phyloP scores from a whole-genome alignment of 2,888 invertebrate genomes.

The Andricus curvator region DNA sequence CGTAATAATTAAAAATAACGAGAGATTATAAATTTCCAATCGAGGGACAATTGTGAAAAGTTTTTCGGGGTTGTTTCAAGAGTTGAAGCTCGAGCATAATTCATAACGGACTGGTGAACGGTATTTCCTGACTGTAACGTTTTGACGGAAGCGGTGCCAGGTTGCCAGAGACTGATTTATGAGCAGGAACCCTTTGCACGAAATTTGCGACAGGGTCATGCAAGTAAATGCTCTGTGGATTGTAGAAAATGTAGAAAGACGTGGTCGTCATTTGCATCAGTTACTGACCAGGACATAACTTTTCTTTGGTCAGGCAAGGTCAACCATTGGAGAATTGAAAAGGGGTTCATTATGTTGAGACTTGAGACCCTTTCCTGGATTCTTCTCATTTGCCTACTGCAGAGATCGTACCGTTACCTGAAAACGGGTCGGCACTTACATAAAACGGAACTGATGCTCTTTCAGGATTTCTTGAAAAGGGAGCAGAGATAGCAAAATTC shows the following conservation, averaged over 20 bases:
- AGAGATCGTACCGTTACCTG: neutral
- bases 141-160: constrained; percentile 55
- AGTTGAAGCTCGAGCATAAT: constrained; percentile 18
- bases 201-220: constrained; percentile 69
- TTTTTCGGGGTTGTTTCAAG: constrained; percentile 11
- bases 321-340: constrained; percentile 48
- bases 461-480: neutral
- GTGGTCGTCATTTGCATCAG: constrained; percentile 54
- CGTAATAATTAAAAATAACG: constrained; percentile 1
- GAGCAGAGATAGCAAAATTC: neutral
- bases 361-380: constrained; percentile 3
- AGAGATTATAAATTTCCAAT: constrained; percentile 5
- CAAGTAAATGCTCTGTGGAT: constrained; percentile 55
- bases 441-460: neutral
- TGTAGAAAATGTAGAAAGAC: constrained; percentile 52
- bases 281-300: constrained; percentile 52
- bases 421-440: constrained; percentile 10
- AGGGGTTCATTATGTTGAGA: constrained; percentile 49
- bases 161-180: constrained; percentile 67
- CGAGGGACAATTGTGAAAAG: constrained; percentile 13
- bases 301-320: constrained; percentile 46
- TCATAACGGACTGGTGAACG: constrained; percentile 44
- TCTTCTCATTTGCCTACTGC: constrained; percentile 30
- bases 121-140: constrained; percentile 51
- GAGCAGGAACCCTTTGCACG: constrained; percentile 67